phyloP scores from a whole-genome alignment of 2,888 invertebrate species.

The Netelia melanura region DNA sequence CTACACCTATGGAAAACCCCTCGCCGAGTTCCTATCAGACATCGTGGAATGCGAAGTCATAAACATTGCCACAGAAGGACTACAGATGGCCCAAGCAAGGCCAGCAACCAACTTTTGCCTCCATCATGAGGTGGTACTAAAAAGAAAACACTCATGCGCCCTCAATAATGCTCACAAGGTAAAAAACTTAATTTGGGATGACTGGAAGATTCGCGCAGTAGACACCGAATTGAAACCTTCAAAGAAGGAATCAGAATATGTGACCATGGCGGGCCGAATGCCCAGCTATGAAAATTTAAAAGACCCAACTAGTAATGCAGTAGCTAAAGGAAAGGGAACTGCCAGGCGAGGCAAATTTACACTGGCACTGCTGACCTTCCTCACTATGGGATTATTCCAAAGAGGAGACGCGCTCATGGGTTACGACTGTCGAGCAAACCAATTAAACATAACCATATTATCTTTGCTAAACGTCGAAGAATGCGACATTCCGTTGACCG shows the following conservation, averaged over 20 bases:
- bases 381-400: background rate
- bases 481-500: no score
- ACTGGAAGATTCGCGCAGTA: background rate
- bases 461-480: background rate
- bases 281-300: background rate
- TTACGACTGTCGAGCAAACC: background rate
- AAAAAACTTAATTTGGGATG: background rate
- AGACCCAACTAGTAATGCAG: background rate
- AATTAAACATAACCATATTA: background rate
- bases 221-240: background rate
- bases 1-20: constrained; percentile 5
- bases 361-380: background rate
- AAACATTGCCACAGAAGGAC: background rate
- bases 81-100: background rate
- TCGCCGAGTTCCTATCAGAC: no score
- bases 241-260: background rate
- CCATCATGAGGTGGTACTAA: background rate
- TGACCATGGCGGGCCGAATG: background rate
- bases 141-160: constrained; percentile 11
- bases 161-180: constrained; percentile 3
- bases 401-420: no score
- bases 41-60: no score
- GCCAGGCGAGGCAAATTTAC: background rate
- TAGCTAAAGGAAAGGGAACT: background rate
- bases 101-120: background rate